Conservation (phyloP, 92 coral and sea anemone species). For the Heliopora coerulea region DNA sequence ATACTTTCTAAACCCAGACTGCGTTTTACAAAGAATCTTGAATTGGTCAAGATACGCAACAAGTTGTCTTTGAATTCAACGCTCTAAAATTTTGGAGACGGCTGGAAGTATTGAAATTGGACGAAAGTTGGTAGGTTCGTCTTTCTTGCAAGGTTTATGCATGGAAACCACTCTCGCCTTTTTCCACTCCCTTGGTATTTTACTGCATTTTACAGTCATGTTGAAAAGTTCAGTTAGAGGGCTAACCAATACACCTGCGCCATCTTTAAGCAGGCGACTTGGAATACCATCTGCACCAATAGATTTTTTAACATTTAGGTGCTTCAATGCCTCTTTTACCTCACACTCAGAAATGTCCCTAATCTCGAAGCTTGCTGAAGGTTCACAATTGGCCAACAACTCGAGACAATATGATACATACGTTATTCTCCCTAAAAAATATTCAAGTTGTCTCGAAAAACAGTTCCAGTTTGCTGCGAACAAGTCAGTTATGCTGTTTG, state of each 20-base stretch:
- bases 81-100: neutral
- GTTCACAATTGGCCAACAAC: too few species aligned
- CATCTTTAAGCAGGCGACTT: neutral
- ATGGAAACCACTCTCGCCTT: neutral
- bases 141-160: neutral
- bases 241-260: neutral
- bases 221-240: neutral
- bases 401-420: too few species aligned
- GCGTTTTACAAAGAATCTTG: too few species aligned
- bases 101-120: neutral
- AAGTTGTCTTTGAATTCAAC: too few species aligned
- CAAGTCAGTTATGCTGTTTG: too few species aligned
- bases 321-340: neutral
- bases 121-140: neutral
- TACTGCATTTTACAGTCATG: neutral
- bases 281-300: conserved; percentile 21
- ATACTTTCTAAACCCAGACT: too few species aligned
- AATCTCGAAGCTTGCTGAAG: too few species aligned
- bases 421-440: too few species aligned
- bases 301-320: neutral
- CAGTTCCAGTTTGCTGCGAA: too few species aligned
- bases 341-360: neutral
- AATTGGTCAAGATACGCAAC: too few species aligned
- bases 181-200: conserved; percentile 13
- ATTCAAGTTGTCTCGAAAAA: too few species aligned